Base-by-base conservation (phyloP, 2,113 vertebrate species). In the Heteronetta atricapilla region DNA sequence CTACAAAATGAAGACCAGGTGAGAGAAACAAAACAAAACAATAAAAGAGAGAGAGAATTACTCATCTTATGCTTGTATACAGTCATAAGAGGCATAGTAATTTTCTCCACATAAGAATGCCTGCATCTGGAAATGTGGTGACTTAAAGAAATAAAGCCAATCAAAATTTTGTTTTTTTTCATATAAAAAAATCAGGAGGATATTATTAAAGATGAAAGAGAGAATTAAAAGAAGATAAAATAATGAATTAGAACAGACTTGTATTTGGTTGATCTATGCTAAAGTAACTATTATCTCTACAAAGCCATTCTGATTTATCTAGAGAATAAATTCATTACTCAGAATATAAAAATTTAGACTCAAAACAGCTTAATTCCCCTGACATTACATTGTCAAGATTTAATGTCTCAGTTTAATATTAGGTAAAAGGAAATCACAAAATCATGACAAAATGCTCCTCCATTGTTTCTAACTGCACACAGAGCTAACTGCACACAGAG, bases 1-100 rank as follows among this genome's bases (percentile, higher is more conserved):
- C 19, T n/a, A 13, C 11, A 66, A 73, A 74, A 6, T 5, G 23
- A 91, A 77, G 4, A 60, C 10, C 13, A 46, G 4, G 3, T 36
- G 7, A 28, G 48, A 73, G 34, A 60, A 29, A 62, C 2, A 3
- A 2, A 3, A 1, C 21, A 2, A 5, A 8, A 1, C 13, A 22
- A 72, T 40, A 63, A 33, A 3, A 1, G 22, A 50, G 11, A 23
- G 23, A 25, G 60, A 5, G 18, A 69, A 56, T 89, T 83, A 40
- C 1, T 40, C 23, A 33, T 28, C 5, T 29, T 55, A 3, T 82
- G 16, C 10, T 44, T 72, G 58, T 86, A 63, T 80, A 36, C 4
- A 50, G 10, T 8, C 60, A 19, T 64, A 38, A 73, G 75, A 86
- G 5, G 6, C 25, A 58, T 10, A 72, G 14, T 11, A 80, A 56